phyloP scores from a whole-genome alignment of 1,140 invertebrate species.

The Caenorhabditis tropicalis region DNA sequence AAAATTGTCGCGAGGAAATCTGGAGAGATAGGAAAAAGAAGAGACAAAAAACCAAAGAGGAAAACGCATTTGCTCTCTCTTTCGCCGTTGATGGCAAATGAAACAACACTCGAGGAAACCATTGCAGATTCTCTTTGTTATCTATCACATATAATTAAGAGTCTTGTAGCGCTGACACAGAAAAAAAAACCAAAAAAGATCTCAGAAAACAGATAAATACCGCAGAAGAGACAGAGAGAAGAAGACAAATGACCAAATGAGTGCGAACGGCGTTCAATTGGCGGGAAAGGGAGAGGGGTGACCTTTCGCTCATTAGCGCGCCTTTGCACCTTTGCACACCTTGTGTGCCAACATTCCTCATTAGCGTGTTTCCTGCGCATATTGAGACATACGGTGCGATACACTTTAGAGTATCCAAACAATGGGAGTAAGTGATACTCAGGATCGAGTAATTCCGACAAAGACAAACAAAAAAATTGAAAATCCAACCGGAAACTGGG shows the following conservation, averaged over 20 bases:
- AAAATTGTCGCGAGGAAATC: neutral
- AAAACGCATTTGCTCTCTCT: neutral
- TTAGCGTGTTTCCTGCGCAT: neutral
- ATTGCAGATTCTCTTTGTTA: neutral
- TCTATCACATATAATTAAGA: too few species aligned
- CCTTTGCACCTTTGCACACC: too few species aligned
- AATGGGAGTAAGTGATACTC: conserved; percentile 29
- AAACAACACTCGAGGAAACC: neutral
- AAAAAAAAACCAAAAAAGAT: neutral
- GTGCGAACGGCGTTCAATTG: too few species aligned
- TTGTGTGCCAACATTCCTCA: neutral
- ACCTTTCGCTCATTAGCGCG: too few species aligned
- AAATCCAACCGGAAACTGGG: neutral
- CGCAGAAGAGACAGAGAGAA: neutral
- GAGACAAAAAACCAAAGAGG: neutral
- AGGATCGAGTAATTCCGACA: neutral
- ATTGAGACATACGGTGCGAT: too few species aligned
- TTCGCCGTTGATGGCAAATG: neutral
- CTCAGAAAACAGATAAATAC: neutral
- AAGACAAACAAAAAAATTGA: neutral
- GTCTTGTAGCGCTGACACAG: neutral
- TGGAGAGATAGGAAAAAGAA: conserved; percentile 1
- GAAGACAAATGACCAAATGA: too few species aligned
- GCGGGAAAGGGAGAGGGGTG: too few species aligned
- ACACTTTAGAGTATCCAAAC: neutral